Base-by-base conservation (phyloP, 64 coral and sea anemone species). In the Trachythela sp. region DNA sequence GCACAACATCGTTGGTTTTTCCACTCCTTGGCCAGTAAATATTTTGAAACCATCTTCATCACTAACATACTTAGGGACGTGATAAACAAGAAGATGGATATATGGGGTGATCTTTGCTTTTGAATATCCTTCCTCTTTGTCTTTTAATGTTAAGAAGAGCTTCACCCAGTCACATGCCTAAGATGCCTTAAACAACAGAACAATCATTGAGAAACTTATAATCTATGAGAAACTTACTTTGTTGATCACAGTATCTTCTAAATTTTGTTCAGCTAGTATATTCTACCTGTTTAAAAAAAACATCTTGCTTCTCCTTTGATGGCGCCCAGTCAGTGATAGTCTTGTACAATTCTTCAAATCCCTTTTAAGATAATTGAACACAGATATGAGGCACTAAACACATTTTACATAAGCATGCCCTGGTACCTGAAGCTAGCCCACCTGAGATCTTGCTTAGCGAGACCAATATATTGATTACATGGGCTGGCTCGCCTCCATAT, bases 1-100 rank as follows among this genome's bases (percentile, higher is more conserved):
- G 39, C 0, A 84, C 67, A 77, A 71, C 64, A 54, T 91, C 90
- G 30, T 87, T 87, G 20, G 84, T 91, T 35, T 91, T 91, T 91
- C 90, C 17, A 91, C 84, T 17, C 67, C 90, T 85, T 90, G 89
- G n/a, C 83, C 52, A 60, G 48, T 90, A 40, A 90, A 90, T 64
- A 84, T 54, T 24, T 90, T 90, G 15, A 90, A 67, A 45, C 84
- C 59, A 20, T 59, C 51, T 60, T 90, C 31, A 37, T 58, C 60
- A 64, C 49, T 48, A 27, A 85, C 34, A n/a, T 84, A 67, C 83
- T 90, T 80, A 26, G 50, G 89, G 9, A 90, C 59, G 30, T 67
- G 89, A 40, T 90, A 85, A 0, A 41, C 80, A 59, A 83, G 76
- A 30, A 83, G 49, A 56, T 85, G 89, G 33, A 68, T 90, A 24